These are phyloP conservation scores for Cinclus cinclus DNA, from an alignment of 2,113 vertebrate species.

Conservation along the genomic window DNA sequence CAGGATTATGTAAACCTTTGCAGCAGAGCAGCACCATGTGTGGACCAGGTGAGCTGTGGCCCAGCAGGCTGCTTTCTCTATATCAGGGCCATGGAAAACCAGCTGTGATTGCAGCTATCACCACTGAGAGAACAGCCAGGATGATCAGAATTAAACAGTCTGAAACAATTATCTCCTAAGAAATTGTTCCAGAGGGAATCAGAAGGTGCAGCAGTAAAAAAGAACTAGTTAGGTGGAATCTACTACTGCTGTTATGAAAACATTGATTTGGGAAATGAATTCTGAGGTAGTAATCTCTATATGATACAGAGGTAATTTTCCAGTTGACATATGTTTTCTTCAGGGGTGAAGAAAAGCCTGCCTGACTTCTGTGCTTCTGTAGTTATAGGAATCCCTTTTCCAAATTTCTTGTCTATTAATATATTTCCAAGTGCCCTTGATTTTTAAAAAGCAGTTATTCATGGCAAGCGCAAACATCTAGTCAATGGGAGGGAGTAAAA, in stretches of 20 bases:
- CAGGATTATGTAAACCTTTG: neutral
- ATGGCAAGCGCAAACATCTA: neutral
- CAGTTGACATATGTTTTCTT: neutral
- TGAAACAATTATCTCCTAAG: neutral
- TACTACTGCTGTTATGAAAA: neutral
- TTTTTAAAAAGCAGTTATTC: conserved; percentile 6
- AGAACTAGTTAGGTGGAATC: neutral
- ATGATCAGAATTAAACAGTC: neutral
- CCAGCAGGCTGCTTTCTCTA: neutral
- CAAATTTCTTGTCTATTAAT: neutral
- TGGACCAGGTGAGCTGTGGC: neutral
- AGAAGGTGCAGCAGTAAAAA: neutral
- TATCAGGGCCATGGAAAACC: neutral
- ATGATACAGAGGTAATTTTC: neutral
- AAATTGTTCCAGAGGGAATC: neutral
- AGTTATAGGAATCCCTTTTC: neutral
- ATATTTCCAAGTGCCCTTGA: neutral
- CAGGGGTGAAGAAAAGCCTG: neutral
- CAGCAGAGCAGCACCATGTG: neutral
- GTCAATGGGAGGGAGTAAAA: neutral
- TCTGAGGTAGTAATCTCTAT: neutral
- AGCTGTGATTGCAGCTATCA: neutral
- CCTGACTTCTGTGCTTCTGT: neutral
- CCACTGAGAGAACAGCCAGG: neutral
- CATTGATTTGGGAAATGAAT: neutral